phyloP scores from a whole-genome alignment of 37 sponge, comb jelly and placozoan genomes.

The Sycon ciliatum region DNA sequence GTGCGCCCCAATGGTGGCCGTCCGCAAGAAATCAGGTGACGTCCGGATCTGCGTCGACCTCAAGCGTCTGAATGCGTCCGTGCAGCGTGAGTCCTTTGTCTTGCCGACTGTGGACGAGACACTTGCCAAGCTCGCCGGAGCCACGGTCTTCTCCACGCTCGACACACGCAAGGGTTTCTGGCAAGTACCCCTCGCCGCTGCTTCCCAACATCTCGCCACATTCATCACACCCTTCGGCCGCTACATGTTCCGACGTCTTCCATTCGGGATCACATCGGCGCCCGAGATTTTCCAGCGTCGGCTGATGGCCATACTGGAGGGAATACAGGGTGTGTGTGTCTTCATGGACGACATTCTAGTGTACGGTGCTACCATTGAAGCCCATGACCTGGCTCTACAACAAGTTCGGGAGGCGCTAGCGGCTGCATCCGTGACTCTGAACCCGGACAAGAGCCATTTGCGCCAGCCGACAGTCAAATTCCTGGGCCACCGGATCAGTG shows the following conservation, averaged over 20 bases:
- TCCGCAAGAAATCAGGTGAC: background rate
- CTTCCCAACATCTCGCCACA: conserved; percentile 30
- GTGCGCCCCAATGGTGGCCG: conserved; percentile 28
- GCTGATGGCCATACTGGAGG: conserved; percentile 28
- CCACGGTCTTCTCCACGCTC: conserved; percentile 32
- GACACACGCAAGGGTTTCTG: conserved; percentile 41
- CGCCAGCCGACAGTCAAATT: conserved; percentile 32
- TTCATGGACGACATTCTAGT: conserved; percentile 31
- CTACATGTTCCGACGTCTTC: conserved; percentile 20
- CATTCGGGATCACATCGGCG: conserved; percentile 44
- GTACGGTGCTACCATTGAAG: conserved; percentile 10
- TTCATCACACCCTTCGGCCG: conserved; percentile 42
- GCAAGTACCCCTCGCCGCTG: conserved; percentile 32
- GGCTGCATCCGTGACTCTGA: conserved; percentile 17
- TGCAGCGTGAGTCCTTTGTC: conserved; percentile 14
- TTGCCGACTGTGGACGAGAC: conserved; percentile 38
- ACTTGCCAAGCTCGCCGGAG: conserved; percentile 21
- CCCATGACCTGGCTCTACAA: conserved; percentile 29
- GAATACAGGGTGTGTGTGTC: conserved; percentile 25
- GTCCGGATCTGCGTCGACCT: conserved; percentile 39
- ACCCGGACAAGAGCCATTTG: conserved; percentile 17
- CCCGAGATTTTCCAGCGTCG: conserved; percentile 40
- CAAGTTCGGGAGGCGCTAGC: conserved; percentile 12
- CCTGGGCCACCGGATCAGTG: conserved; percentile 40
- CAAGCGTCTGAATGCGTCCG: conserved; percentile 28